Evolutionary conservation across 2,888 invertebrate species (phyloP).

Genomic region (Dryadula phaetusa): DNA sequence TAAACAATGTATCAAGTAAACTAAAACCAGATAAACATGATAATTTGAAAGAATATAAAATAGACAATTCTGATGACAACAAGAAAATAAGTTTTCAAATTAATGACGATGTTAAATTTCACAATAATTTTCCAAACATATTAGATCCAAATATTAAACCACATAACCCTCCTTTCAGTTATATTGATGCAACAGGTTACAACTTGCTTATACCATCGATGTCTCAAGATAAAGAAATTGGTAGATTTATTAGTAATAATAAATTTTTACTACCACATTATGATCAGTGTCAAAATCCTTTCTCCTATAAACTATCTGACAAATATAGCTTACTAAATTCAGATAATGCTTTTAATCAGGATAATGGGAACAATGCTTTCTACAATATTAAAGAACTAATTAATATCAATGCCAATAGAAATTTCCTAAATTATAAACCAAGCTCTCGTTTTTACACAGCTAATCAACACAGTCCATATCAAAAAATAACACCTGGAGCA

Average conservation of each 20-base stretch:
- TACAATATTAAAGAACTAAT: neutral
- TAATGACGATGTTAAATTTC: neutral
- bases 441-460: neutral
- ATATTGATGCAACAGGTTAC: neutral
- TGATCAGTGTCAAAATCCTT: neutral
- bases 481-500: neutral
- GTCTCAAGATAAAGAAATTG: neutral
- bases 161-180: neutral
- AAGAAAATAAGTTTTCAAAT: neutral
- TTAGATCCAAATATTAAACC: neutral
- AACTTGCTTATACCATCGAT: neutral
- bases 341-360: too few species aligned
- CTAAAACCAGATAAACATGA: neutral
- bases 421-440: neutral
- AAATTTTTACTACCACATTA: neutral
- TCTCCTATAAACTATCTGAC: neutral
- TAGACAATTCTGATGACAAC: neutral
- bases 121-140: neutral
- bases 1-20: neutral
- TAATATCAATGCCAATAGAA: neutral
- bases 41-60: neutral
- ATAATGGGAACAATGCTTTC: neutral
- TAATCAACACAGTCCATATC: neutral
- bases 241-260: neutral
- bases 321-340: neutral